phyloP scores from a whole-genome alignment of 1,140 invertebrate genomes.

The Zaprionus gabonicus region DNA sequence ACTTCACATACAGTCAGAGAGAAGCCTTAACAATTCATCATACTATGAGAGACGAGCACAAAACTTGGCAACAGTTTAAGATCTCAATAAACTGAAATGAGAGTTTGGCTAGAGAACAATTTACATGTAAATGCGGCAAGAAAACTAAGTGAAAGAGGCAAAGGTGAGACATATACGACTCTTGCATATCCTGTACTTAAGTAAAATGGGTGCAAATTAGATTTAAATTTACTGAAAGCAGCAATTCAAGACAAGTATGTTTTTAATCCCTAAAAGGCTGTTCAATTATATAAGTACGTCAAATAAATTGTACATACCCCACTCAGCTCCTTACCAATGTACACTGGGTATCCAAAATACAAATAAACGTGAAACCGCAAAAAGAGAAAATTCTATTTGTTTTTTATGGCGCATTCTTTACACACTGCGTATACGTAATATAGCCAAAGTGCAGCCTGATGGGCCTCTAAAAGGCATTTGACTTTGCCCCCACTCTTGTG shows the following conservation, averaged over 20 bases:
- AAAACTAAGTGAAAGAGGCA: neutral
- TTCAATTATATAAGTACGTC: no score
- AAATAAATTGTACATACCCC: fast-evolving
- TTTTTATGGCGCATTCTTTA: slow-evolving; percentile 57
- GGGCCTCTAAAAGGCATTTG: slow-evolving; percentile 58
- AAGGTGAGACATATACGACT: neutral
- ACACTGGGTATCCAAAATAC: neutral
- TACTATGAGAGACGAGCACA: neutral
- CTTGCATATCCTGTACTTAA: neutral
- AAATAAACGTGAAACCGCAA: slow-evolving; percentile 10
- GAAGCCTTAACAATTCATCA: slow-evolving; percentile 24
- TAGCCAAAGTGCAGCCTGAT: slow-evolving; percentile 70
- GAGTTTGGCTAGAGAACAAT: slow-evolving; percentile 14
- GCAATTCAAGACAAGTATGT: no score
- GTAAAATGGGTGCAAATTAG: neutral
- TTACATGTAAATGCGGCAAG: slow-evolving; percentile 35
- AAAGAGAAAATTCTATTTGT: slow-evolving; percentile 20
- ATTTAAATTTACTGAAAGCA: neutral
- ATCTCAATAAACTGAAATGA: slow-evolving; percentile 10
- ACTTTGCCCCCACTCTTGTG: slow-evolving; percentile 5
- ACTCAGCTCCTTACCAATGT: neutral
- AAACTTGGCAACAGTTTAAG: neutral
- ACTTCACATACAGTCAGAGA: neutral
- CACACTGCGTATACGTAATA: slow-evolving; percentile 63
- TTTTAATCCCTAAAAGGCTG: no score